Conservation (phyloP, 2,797 vertebrate genomes). For the Acanthis flammea region DNA sequence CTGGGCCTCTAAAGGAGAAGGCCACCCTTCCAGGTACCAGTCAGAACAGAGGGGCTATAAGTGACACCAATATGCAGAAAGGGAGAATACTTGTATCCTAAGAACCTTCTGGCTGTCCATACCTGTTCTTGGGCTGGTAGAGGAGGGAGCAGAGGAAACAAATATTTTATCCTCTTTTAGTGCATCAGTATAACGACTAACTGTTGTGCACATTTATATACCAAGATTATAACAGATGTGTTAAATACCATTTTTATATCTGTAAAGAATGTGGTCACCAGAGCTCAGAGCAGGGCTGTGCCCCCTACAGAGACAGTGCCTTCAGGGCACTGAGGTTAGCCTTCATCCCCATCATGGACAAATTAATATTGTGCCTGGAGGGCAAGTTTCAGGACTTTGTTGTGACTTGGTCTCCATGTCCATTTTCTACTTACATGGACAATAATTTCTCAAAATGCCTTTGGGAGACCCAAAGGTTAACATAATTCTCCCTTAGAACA, state of each 20-base stretch:
- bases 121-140: background rate
- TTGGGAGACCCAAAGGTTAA: conserved; percentile 10
- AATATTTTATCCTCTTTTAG: background rate
- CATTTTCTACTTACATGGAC: conserved; percentile 27
- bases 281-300: background rate
- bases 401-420: conserved; percentile 41
- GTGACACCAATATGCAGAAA: background rate
- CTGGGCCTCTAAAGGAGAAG: background rate
- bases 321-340: background rate
- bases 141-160: background rate
- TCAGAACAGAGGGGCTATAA: background rate
- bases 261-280: conserved; percentile 6
- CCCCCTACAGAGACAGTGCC: conserved; percentile 13
- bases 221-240: background rate
- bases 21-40: background rate
- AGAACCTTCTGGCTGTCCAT: background rate
- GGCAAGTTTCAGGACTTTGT: conserved; percentile 36
- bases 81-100: background rate
- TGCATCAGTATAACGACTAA: background rate
- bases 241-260: background rate
- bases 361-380: conserved; percentile 25
- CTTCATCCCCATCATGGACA: conserved; percentile 6
- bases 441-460: conserved; percentile 39
- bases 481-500: conserved; percentile 28
- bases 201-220: background rate